phyloP scores from a whole-genome alignment of 92 coral and sea anemone species.

The Porites evermanni region DNA sequence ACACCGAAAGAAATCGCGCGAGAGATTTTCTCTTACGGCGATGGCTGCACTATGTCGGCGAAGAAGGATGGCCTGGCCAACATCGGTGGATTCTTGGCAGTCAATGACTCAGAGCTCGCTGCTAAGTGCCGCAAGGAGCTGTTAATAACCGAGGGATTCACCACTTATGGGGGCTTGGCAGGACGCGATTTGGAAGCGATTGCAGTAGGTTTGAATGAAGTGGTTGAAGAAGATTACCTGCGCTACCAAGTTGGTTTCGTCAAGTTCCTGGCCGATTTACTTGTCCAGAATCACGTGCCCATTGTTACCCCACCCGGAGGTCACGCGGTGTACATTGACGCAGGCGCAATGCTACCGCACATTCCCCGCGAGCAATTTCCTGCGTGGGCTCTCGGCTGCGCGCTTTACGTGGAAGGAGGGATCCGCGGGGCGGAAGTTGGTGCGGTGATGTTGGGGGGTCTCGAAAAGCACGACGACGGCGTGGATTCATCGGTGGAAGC shows the following conservation, averaged over 20 bases:
- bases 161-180: slow-evolving; percentile 81
- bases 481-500: slow-evolving; percentile 23
- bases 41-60: slow-evolving; percentile 86
- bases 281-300: slow-evolving; percentile 56
- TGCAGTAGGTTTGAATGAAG: slow-evolving; percentile 78
- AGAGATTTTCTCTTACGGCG: slow-evolving; percentile 71
- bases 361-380: slow-evolving; percentile 75
- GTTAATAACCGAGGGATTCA: slow-evolving; percentile 79
- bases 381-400: slow-evolving; percentile 71
- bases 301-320: slow-evolving; percentile 86
- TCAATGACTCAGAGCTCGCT: slow-evolving; percentile 71
- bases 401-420: slow-evolving; percentile 77
- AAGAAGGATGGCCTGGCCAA: slow-evolving; percentile 82
- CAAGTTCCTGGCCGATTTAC: slow-evolving; percentile 58
- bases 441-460: slow-evolving; percentile 66
- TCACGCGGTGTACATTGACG: slow-evolving; percentile 88
- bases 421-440: slow-evolving; percentile 84
- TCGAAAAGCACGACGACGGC: background rate
- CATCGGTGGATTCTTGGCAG: slow-evolving; percentile 81
- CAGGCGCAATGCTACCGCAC: slow-evolving; percentile 77
- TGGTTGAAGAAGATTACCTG: slow-evolving; percentile 75
- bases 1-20: slow-evolving; percentile 73
- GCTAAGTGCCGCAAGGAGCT: slow-evolving; percentile 69
- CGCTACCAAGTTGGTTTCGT: slow-evolving; percentile 66
- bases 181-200: slow-evolving; percentile 86